phyloP scores from a whole-genome alignment of 1,140 invertebrate species.

The Asobara japonica region DNA sequence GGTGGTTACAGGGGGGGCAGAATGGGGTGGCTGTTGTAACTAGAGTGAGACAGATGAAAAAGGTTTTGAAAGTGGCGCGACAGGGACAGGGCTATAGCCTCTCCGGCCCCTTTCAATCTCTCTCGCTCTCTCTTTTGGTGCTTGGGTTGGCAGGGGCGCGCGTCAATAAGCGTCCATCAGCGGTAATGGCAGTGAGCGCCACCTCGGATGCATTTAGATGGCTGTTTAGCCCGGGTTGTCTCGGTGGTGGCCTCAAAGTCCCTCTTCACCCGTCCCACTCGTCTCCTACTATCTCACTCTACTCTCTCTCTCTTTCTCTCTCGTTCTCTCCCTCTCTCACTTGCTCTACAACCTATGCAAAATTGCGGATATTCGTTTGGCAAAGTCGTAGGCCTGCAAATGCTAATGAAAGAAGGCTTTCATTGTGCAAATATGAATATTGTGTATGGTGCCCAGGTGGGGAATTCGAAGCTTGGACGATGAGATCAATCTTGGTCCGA shows the following conservation, averaged over 20 bases:
- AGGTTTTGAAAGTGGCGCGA: constrained; percentile 47
- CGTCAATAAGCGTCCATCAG: constrained; percentile 69
- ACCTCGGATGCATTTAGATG: constrained; percentile 69
- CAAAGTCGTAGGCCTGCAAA: too few relatives aligned
- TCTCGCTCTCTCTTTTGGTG: constrained; percentile 22
- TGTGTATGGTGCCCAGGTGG: too few relatives aligned
- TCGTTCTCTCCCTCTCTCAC: not conserved
- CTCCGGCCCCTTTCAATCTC: too few relatives aligned
- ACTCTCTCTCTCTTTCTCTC: not conserved
- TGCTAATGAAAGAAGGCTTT: too few relatives aligned
- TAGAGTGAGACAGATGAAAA: constrained; percentile 40
- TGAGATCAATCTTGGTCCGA: too few relatives aligned
- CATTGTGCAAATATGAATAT: too few relatives aligned
- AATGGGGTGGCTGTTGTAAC: constrained; percentile 17
- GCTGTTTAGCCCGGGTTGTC: constrained; percentile 63
- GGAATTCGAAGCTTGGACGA: too few relatives aligned
- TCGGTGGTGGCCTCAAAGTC: constrained; percentile 41
- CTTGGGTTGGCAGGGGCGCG: constrained; percentile 53
- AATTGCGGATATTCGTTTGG: too few relatives aligned
- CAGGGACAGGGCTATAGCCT: constrained; percentile 34
- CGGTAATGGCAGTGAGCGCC: constrained; percentile 67
- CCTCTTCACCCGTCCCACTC: constrained; percentile 16
- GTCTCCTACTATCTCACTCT: not conserved
- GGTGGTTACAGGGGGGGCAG: constrained; percentile 23
- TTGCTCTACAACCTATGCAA: too few relatives aligned